phyloP scores from a whole-genome alignment of 2,888 invertebrate genomes.

The Neocrepidodera transversa region DNA sequence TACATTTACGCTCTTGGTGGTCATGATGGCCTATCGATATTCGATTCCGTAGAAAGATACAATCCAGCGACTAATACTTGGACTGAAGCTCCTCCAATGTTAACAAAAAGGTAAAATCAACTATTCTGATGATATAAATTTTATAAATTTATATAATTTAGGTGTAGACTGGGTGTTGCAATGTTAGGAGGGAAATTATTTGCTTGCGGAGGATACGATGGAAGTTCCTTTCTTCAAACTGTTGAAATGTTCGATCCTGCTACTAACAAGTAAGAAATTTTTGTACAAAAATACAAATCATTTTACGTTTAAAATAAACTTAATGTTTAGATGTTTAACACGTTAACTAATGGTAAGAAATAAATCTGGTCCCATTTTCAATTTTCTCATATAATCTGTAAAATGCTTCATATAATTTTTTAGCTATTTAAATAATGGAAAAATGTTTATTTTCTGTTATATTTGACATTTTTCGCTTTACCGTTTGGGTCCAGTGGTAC shows the following conservation, averaged over 20 bases:
- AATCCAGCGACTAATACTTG: constrained; percentile 77
- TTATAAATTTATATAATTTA: constrained; percentile 41
- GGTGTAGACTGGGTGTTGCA: constrained; percentile 84
- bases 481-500: no score
- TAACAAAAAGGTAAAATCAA: constrained; percentile 69
- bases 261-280: constrained; percentile 70
- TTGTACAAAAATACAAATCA: no score
- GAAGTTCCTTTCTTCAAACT: constrained; percentile 79
- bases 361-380: no score
- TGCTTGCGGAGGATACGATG: constrained; percentile 87
- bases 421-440: no score
- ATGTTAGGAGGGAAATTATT: constrained; percentile 82
- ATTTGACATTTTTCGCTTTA: no score
- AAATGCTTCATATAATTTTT: no score
- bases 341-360: no score
- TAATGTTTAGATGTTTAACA: no score
- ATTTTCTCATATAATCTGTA: no score
- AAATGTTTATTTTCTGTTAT: no score
- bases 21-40: constrained; percentile 87
- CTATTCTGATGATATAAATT: not conserved
- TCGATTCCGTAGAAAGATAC: constrained; percentile 84
- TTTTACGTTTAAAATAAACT: no score
- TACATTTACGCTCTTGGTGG: constrained; percentile 85
- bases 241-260: constrained; percentile 83
- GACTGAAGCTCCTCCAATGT: constrained; percentile 79